Percentiles rank a stretch among this genome's conserved stretches.
Evolutionary conservation across 2,888 invertebrate genomes (phyloP).

Genomic region (Tethea ocularis): DNA sequence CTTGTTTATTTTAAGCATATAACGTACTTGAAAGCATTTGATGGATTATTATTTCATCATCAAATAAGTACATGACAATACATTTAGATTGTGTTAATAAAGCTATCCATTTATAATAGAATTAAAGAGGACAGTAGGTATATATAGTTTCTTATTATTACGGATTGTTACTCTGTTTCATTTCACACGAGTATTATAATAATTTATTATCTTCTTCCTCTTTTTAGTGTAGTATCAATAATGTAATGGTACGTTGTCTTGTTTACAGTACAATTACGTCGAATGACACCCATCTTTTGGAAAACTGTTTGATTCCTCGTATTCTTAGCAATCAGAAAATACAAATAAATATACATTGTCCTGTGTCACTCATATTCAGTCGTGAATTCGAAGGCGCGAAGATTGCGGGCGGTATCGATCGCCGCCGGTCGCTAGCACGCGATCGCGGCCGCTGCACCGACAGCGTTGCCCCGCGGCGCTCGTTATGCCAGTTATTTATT

Average conservation of each 20-base stretch:
- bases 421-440: conserved; percentile 68
- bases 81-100: too few relatives aligned
- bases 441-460: conserved; percentile 71
- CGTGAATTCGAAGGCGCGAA: conserved; percentile 63
- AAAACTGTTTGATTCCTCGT: not conserved
- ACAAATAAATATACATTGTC: not conserved
- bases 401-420: conserved; percentile 78
- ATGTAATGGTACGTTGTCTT: not conserved
- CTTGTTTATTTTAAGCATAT: not conserved
- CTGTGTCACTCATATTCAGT: conserved; percentile 30
- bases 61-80: too few relatives aligned
- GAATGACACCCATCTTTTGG: not conserved
- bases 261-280: not conserved
- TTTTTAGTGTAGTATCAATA: not conserved
- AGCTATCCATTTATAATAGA: too few relatives aligned
- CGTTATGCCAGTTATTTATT: conserved; percentile 16
- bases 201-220: not conserved
- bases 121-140: not conserved
- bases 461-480: conserved; percentile 22
- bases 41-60: not conserved
- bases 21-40: not conserved
- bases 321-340: too few relatives aligned
- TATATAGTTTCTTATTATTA: not conserved
- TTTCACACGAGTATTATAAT: not conserved
- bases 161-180: not conserved